Conservation (phyloP, 2,797 vertebrate species). For the Hemitrygon akajei region DNA sequence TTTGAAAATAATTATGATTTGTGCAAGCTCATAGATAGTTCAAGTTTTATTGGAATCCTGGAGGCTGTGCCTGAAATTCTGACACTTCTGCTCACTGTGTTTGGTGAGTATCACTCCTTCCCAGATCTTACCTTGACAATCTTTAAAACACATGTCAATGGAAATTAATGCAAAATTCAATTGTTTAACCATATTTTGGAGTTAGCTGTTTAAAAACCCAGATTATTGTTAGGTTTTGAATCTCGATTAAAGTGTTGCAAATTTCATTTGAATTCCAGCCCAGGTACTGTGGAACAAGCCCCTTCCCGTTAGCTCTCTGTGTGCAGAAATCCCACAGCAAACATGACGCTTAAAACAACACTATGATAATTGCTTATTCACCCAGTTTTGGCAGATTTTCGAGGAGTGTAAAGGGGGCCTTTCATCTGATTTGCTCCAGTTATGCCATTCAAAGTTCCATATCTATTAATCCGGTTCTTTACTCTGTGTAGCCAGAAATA, state of each 20-base stretch:
- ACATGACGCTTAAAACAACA: neutral
- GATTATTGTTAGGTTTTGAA: neutral
- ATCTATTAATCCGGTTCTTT: neutral
- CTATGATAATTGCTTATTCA: neutral
- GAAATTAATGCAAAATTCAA: neutral
- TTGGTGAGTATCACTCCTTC: neutral
- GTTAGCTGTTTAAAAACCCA: no score
- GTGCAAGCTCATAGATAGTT: neutral
- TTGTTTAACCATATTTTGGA: neutral
- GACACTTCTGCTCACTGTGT: neutral
- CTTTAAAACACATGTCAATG: neutral
- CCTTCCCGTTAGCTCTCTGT: neutral
- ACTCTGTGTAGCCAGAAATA: neutral
- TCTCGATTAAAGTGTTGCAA: neutral
- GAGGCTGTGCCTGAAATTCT: neutral
- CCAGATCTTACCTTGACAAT: neutral
- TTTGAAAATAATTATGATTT: neutral
- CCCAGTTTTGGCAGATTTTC: neutral
- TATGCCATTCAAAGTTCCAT: no score
- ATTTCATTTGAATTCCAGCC: neutral
- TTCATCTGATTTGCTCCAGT: neutral
- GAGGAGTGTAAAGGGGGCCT: neutral
- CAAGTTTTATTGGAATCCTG: neutral
- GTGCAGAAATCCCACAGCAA: neutral
- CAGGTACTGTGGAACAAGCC: neutral